Evolutionary conservation across 2,888 invertebrate species (phyloP).

Genomic region (Drosophila mimetica): DNA sequence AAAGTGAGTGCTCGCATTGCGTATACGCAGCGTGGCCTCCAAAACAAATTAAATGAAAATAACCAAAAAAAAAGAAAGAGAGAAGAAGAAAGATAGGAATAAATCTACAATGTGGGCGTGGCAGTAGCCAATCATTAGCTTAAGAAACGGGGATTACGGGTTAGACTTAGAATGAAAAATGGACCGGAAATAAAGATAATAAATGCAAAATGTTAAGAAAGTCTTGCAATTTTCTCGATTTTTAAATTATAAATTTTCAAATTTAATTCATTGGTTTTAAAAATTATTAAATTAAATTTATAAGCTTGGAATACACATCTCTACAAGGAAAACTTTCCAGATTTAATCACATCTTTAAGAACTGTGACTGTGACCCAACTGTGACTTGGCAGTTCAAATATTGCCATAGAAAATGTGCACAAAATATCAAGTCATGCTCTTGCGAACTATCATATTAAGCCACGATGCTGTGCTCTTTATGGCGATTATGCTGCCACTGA

Average conservation of each 20-base stretch:
- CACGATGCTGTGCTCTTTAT: not conserved
- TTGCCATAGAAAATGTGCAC: too few species aligned
- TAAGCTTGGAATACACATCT: too few species aligned
- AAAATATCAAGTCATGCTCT: too few species aligned
- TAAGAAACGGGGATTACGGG: conserved; percentile 23
- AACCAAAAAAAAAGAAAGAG: not conserved
- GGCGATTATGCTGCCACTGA: conserved; percentile 10
- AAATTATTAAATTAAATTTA: not conserved
- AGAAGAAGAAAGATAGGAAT: conserved; percentile 7
- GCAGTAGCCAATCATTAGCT: conserved; percentile 62
- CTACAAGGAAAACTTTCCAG: too few species aligned
- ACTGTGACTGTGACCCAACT: too few species aligned
- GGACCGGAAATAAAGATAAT: not conserved
- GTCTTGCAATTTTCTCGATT: not conserved
- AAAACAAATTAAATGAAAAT: conserved; percentile 37
- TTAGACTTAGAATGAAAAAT: conserved; percentile 6
- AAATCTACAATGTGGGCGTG: conserved; percentile 19
- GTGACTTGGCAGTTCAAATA: too few species aligned
- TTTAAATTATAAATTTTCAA: too few species aligned
- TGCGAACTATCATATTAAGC: not conserved
- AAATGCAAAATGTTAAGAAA: not conserved
- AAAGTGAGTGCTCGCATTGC: conserved; percentile 66
- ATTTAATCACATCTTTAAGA: too few species aligned
- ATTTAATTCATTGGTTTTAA: too few species aligned
- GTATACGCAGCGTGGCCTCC: conserved; percentile 61